Evolutionary conservation across 2,113 vertebrate species (phyloP).

Genomic region (Cyanoliseus patagonus): DNA sequence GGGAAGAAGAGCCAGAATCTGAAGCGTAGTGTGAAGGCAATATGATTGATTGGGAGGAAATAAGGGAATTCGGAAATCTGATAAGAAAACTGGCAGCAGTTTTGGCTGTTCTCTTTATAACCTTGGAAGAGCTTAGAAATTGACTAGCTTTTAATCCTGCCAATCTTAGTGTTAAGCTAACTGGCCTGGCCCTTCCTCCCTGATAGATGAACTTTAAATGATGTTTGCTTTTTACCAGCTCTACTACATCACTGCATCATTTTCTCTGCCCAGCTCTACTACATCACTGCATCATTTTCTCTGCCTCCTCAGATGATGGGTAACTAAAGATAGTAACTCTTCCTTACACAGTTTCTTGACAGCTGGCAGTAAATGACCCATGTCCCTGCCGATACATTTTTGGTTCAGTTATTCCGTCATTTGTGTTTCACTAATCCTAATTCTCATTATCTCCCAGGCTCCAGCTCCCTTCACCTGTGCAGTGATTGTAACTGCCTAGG

Average conservation of each 20-base stretch:
- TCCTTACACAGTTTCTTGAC: neutral
- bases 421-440: conserved; percentile 5
- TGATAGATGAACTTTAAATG: neutral
- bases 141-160: neutral
- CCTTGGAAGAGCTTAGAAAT: neutral
- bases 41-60: neutral
- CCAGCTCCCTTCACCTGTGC: neutral
- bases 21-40: neutral
- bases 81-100: neutral
- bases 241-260: neutral
- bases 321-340: conserved; percentile 30
- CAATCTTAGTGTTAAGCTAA: neutral
- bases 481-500: neutral
- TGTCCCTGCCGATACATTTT: conserved; percentile 15
- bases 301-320: neutral
- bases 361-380: neutral
- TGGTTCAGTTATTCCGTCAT: neutral
- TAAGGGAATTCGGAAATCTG: neutral
- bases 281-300: conserved; percentile 16
- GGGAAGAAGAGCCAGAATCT: neutral
- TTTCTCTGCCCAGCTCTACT: neutral
- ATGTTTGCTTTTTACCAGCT: neutral
- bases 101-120: neutral
- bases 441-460: neutral
- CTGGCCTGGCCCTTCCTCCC: neutral